Evolutionary conservation across 2,113 vertebrate species (phyloP).

Genomic region (Erythrocercus mccallii): DNA sequence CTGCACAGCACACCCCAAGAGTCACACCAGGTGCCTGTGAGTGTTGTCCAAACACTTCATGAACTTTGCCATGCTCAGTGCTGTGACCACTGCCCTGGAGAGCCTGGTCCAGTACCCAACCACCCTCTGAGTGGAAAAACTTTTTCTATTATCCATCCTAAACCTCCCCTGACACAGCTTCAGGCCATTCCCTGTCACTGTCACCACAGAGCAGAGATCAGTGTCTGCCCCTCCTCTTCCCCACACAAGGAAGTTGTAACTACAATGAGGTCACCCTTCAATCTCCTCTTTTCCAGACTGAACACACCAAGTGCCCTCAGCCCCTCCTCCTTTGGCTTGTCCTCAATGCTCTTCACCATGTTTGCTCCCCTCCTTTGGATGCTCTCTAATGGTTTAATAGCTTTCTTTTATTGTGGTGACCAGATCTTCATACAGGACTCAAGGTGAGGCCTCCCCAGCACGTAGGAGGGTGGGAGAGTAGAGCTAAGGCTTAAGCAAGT

Average conservation of each 20-base stretch:
- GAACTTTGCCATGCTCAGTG: fast-evolving
- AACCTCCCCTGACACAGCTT: background rate
- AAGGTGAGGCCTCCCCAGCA: background rate
- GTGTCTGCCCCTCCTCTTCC: background rate
- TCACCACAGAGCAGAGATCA: background rate
- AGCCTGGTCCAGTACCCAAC: fast-evolving
- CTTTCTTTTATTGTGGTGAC: background rate
- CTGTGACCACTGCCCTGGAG: background rate
- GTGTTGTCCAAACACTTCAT: fast-evolving
- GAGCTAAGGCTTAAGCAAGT: slow-evolving; percentile 81
- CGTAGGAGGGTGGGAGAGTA: background rate
- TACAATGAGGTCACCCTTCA: background rate
- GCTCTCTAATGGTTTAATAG: background rate
- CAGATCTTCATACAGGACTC: background rate
- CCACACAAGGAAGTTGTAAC: background rate
- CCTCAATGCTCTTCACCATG: background rate
- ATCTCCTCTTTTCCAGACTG: background rate
- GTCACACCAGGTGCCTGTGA: background rate
- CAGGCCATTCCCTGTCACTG: background rate
- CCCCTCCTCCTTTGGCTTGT: background rate
- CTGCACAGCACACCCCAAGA: background rate
- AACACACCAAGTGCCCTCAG: background rate
- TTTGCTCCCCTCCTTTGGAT: background rate
- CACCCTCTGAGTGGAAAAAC: background rate
- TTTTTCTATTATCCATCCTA: fast-evolving